Evolutionary conservation across 2,113 vertebrate genomes (phyloP).

Genomic region (Microcebus tavaratra): DNA sequence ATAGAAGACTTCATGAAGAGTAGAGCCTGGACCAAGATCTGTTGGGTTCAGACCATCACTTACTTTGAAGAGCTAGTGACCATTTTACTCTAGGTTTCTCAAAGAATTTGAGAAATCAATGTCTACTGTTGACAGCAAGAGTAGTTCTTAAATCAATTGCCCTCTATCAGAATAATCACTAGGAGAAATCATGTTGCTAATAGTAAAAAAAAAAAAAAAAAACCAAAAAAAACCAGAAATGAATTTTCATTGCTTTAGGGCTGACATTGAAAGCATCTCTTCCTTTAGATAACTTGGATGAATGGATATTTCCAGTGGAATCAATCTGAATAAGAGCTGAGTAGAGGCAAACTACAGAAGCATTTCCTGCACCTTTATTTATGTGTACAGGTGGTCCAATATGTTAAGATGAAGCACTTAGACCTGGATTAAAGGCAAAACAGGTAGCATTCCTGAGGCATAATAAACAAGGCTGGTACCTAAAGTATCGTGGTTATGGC

Average conservation of each 20-base stretch:
- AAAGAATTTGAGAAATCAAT: conserved; percentile 17
- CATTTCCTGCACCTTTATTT: not conserved
- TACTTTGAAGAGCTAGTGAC: not conserved
- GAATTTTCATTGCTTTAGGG: not conserved
- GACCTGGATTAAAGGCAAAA: not conserved
- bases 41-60: not conserved
- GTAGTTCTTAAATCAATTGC: not conserved
- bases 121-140: not conserved
- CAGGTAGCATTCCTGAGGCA: not conserved
- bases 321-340: not conserved
- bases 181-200: not conserved
- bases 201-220: not conserved
- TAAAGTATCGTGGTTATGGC: conserved; percentile 25
- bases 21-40: too few relatives aligned
- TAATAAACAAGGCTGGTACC: conserved; percentile 18
- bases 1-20: accelerated
- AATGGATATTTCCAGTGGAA: not conserved
- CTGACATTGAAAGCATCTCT: not conserved
- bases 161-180: not conserved
- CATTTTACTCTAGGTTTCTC: not conserved
- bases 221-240: not conserved
- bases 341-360: not conserved
- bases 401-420: conserved; percentile 12
- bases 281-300: not conserved
- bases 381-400: not conserved